Percentiles rank a stretch among this genome's conserved stretches.
Evolutionary conservation across 2,888 invertebrate genomes (phyloP).

Genomic region (Choreutis nemorana): DNA sequence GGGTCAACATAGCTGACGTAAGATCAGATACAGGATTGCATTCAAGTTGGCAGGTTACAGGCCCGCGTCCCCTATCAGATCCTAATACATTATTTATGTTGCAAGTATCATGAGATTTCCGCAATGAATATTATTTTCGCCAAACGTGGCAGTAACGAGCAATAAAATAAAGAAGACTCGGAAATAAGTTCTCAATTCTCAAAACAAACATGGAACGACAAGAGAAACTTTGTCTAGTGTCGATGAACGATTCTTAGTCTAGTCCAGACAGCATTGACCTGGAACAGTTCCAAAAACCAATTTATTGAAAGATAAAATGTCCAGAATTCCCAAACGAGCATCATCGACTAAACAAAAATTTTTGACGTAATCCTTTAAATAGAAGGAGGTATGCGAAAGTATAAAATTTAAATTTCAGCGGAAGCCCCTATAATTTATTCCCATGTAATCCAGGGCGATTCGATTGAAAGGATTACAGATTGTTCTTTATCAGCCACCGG

Average conservation of each 20-base stretch:
- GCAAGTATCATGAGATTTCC: conserved; percentile 14
- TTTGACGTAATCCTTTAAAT: too few species aligned
- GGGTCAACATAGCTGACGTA: conserved; percentile 29
- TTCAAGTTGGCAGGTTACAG: too few species aligned
- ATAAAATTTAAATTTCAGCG: too few species aligned
- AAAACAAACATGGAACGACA: conserved; percentile 4
- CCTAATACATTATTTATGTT: conserved; percentile 35
- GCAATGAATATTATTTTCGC: conserved; percentile 9
- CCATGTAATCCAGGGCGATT: conserved; percentile 36
- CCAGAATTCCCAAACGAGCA: conserved; percentile 30
- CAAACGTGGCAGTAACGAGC: conserved; percentile 11
- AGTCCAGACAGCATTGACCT: conserved; percentile 17
- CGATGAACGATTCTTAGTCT: too few species aligned
- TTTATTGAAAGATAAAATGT: conserved; percentile 45
- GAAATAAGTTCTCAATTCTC: background rate
- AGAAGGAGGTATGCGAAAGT: too few species aligned
- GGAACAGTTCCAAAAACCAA: conserved; percentile 45
- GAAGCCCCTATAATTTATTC: conserved; percentile 31
- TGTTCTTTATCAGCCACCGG: conserved; percentile 39
- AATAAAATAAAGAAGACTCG: background rate
- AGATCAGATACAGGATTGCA: too few species aligned
- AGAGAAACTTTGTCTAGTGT: too few species aligned
- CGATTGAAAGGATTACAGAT: conserved; percentile 50
- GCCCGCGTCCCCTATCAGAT: conserved; percentile 25
- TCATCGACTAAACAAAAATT: too few species aligned